Conservation (phyloP, 2,797 vertebrate species). For the Echiichthys vipera region DNA sequence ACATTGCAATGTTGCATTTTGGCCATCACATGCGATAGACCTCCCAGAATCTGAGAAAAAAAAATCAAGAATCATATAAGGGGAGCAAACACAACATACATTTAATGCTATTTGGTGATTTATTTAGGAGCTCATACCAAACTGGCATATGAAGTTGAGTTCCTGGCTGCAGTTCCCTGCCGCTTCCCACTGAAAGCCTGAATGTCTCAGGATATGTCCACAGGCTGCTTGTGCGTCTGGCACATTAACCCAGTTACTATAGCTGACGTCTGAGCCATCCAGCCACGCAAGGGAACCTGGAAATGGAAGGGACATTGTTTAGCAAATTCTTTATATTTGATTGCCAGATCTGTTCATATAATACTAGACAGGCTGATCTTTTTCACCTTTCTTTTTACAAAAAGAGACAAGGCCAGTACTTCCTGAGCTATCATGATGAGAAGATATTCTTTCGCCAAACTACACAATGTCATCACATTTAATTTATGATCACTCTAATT, state of each 20-base stretch:
- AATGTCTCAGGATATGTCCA: constrained; percentile 85
- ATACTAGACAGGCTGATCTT: too few species aligned
- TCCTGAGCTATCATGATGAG: too few species aligned
- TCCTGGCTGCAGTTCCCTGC: constrained; percentile 89
- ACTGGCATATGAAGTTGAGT: constrained; percentile 91
- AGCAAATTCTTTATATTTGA: too few species aligned
- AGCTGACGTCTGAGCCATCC: constrained; percentile 90
- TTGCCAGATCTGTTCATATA: too few species aligned
- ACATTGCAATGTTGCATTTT: constrained; percentile 90
- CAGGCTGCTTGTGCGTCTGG: constrained; percentile 79
- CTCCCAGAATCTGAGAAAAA: constrained; percentile 82
- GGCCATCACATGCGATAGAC: constrained; percentile 88
- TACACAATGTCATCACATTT: too few species aligned
- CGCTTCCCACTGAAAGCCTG: constrained; percentile 88
- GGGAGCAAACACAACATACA: not conserved
- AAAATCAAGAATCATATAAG: not conserved
- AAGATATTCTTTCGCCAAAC: too few species aligned
- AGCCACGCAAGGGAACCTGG: constrained; percentile 90
- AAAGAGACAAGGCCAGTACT: too few species aligned
- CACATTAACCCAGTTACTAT: constrained; percentile 86
- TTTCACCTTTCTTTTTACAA: too few species aligned
- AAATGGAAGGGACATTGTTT: too few species aligned
- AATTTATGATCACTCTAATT: too few species aligned
- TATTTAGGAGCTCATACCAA: constrained; percentile 82
- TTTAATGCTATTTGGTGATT: not conserved